phyloP scores from a whole-genome alignment of 2,888 invertebrate genomes.

The Unio delphinus region DNA sequence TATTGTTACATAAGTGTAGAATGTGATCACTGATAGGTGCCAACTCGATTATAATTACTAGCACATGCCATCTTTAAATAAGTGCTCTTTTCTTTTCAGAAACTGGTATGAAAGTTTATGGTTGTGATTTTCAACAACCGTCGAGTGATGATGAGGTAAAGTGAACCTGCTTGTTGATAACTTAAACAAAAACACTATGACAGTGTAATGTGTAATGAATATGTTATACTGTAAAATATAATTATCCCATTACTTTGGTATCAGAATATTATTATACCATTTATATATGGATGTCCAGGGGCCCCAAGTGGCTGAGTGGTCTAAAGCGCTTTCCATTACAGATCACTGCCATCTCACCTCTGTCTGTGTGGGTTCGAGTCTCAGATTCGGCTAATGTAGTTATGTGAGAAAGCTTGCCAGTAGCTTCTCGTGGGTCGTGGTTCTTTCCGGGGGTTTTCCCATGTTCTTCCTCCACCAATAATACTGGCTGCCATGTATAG shows the following conservation, averaged over 20 bases:
- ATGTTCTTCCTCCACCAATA: too few relatives aligned
- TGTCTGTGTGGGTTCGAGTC: too few relatives aligned
- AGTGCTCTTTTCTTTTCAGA: conserved; percentile 15
- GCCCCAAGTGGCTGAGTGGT: too few relatives aligned
- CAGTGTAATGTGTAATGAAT: background rate
- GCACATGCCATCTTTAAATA: background rate
- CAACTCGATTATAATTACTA: background rate
- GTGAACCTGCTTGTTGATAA: background rate
- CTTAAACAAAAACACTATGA: background rate
- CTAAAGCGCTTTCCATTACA: too few relatives aligned
- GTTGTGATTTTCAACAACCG: conserved; percentile 58
- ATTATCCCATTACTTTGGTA: background rate
- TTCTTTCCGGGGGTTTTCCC: too few relatives aligned
- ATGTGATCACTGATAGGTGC: background rate
- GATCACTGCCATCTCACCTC: too few relatives aligned
- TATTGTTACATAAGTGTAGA: background rate
- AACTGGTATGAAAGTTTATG: conserved; percentile 56
- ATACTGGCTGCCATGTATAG: too few relatives aligned
- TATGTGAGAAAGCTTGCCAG: too few relatives aligned
- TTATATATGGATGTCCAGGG: background rate
- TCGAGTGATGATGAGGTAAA: conserved; percentile 23
- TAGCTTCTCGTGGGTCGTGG: too few relatives aligned
- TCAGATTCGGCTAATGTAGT: too few relatives aligned
- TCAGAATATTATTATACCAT: background rate
- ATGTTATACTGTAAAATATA: conserved; percentile 2